These are phyloP conservation scores for Cheilosia pagana DNA, from an alignment of 2,888 invertebrate species.

Conservation along the genomic window DNA sequence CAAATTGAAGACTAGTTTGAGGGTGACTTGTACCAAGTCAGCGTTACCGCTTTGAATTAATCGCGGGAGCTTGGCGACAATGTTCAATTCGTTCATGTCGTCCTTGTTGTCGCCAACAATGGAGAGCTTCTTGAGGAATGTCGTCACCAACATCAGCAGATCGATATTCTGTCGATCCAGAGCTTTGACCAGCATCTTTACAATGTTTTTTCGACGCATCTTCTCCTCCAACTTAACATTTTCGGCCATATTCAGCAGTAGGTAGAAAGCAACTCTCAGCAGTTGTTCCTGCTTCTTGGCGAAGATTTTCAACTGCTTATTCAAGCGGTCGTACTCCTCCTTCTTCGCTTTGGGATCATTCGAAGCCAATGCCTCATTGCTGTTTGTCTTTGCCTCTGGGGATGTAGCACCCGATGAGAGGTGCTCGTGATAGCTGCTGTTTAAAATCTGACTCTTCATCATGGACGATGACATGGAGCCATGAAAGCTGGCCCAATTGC, in stretches of 20 bases:
- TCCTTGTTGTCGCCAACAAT: slow-evolving; percentile 97
- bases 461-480: slow-evolving; percentile 84
- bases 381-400: slow-evolving; percentile 82
- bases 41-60: slow-evolving; percentile 88
- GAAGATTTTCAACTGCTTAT: slow-evolving; percentile 90
- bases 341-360: slow-evolving; percentile 84
- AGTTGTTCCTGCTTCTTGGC: slow-evolving; percentile 97
- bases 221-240: slow-evolving; percentile 98
- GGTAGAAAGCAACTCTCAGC: slow-evolving; percentile 94
- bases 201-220: slow-evolving; percentile 97
- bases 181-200: slow-evolving; percentile 93
- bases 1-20: slow-evolving; percentile 96
- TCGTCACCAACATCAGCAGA: slow-evolving; percentile 93
- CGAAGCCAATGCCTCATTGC: slow-evolving; percentile 80
- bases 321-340: slow-evolving; percentile 91
- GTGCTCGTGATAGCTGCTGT: slow-evolving; percentile 89
- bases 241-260: slow-evolving; percentile 97
- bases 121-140: slow-evolving; percentile 97
- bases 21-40: slow-evolving; percentile 88
- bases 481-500: slow-evolving; percentile 86
- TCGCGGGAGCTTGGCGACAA: slow-evolving; percentile 92
- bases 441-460: slow-evolving; percentile 86
- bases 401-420: slow-evolving; percentile 83
- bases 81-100: slow-evolving; percentile 92
- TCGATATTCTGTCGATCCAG: slow-evolving; percentile 96